Evolutionary conservation across 2,113 vertebrate genomes (phyloP).

Genomic region (Grantiella picta): DNA sequence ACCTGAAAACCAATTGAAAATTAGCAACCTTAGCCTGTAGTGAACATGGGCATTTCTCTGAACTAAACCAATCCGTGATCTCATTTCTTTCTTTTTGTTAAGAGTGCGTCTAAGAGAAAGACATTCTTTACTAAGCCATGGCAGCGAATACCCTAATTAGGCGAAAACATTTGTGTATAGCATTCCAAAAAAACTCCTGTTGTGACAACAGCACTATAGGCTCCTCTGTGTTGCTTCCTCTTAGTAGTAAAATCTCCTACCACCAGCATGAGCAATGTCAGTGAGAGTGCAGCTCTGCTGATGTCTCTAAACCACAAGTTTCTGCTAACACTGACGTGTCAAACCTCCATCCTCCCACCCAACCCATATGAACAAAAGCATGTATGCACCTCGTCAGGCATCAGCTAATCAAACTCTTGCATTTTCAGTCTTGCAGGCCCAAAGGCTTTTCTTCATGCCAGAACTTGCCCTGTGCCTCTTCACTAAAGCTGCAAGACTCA

Average conservation of each 20-base stretch:
- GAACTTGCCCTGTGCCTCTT: neutral
- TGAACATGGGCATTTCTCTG: neutral
- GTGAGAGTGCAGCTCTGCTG: neutral
- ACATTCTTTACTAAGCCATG: neutral
- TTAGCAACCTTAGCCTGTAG: rapidly evolving
- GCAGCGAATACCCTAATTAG: neutral
- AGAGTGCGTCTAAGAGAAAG: neutral
- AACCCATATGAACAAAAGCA: neutral
- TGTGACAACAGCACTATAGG: rapidly evolving
- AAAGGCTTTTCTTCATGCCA: neutral
- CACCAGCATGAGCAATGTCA: neutral
- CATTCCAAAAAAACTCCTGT: neutral
- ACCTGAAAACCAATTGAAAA: neutral
- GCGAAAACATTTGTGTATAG: neutral
- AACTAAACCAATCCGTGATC: neutral
- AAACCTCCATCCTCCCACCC: neutral
- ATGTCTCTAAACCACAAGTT: neutral
- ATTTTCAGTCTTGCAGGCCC: neutral
- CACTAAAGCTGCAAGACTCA: neutral
- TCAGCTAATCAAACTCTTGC: neutral
- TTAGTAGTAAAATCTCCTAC: neutral
- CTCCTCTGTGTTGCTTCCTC: neutral
- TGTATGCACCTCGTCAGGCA: neutral
- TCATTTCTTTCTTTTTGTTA: neutral
- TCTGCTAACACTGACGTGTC: neutral